Evolutionary conservation across 2,797 vertebrate genomes (phyloP), one percentile per base, ranked within the genome.

Genomic region (Glossophaga mutica): DNA sequence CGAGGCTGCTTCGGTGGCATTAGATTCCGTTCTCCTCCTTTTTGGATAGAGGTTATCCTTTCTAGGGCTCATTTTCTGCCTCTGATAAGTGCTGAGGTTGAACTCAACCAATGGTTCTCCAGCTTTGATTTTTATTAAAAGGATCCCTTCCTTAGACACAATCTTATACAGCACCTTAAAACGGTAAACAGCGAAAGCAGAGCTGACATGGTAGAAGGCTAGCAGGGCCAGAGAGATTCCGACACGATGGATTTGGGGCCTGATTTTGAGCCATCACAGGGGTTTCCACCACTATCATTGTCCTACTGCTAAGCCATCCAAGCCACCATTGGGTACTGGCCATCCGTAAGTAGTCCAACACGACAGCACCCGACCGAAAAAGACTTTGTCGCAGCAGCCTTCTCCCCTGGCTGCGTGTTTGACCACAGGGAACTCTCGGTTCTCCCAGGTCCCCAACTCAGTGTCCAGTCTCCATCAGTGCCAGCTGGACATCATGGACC

Each of bases 81-180:
- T 96, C 57, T 83, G 52, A 71, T 37, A 86, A 92, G 67, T 50
- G 26, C 1, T 29, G 19, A 73, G 9, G 74, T 65, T 44, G 71
- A 87, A 68, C 37, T 57, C 84, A 92, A 84, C 18, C 74, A 68
- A 34, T 62, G 22, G 15, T 39, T 79, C 78, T 83, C n/a, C 10
- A 87, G 34, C 5, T 84, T 37, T 83, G 55, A 32, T 89, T 91
- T 87, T 55, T 48, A 52, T 50, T 59, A 55, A 85, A 88, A 85
- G 52, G 48, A 39, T 73, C 18, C 50, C 10, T 42, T 70, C 21
- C 57, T 59, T 39, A 86, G 68, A 48, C 26, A 77, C 50, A 91
- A 46, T 59, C 46, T 76, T 74, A 29, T 22, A n/a, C 0, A 37
- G 24, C 9, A n/a, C 11, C 44, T 74, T 55, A 73, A 87, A 79